Conservation (phyloP, 2,113 vertebrate genomes). For the Lamprotornis superbus region DNA sequence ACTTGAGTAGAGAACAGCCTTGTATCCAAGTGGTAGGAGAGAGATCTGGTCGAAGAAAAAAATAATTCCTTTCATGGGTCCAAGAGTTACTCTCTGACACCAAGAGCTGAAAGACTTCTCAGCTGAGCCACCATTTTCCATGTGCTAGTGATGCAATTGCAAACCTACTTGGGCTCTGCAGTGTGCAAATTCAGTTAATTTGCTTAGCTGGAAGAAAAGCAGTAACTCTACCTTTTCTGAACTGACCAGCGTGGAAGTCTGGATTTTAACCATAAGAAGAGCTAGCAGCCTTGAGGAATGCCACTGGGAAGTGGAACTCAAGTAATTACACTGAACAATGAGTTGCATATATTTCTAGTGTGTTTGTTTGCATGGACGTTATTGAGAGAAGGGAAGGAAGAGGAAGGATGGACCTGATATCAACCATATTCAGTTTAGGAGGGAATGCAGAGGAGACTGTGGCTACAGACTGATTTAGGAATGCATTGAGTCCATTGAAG, state of each 20-base stretch:
- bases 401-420: neutral
- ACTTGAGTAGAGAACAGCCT: neutral
- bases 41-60: neutral
- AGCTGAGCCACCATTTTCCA: fast-evolving
- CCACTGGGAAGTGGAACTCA: neutral
- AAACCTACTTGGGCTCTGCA: neutral
- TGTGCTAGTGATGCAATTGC: neutral
- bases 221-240: neutral
- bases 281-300: neutral
- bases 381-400: neutral
- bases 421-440: neutral
- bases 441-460: neutral
- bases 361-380: neutral
- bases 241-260: neutral
- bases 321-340: neutral
- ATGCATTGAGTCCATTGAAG: neutral
- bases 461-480: neutral
- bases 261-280: neutral
- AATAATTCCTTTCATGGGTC: neutral
- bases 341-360: neutral
- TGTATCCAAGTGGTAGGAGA: neutral
- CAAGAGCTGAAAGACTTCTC: neutral
- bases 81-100: neutral
- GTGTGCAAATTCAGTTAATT: neutral
- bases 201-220: neutral